Evolutionary conservation across 2,797 vertebrate genomes (phyloP).

Genomic region (Ibycter americanus): DNA sequence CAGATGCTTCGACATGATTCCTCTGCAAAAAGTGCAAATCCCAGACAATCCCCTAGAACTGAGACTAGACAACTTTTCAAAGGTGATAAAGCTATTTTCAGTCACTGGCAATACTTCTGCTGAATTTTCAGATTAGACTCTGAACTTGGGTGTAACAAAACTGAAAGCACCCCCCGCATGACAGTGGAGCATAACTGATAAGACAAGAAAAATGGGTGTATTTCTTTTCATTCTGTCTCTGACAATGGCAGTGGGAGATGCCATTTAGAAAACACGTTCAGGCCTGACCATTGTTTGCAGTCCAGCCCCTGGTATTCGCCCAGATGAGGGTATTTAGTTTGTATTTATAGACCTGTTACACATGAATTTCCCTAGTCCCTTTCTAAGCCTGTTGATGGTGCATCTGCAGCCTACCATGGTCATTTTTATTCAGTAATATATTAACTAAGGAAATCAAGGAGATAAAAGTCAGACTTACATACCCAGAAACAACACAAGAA

Average conservation of each 20-base stretch:
- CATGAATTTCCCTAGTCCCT: background rate
- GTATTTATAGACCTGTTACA: background rate
- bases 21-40: background rate
- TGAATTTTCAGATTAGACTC: background rate
- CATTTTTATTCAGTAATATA: background rate
- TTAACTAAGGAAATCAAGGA: background rate
- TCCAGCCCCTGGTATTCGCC: background rate
- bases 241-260: background rate
- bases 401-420: background rate
- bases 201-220: background rate
- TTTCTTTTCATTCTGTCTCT: background rate
- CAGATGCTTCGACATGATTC: background rate
- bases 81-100: background rate
- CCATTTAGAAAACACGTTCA: background rate
- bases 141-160: background rate
- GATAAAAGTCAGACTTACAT: background rate
- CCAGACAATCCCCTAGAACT: background rate
- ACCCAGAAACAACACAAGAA: background rate
- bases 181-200: background rate
- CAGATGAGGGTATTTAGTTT: background rate
- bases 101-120: background rate
- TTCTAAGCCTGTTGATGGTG: background rate
- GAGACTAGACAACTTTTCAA: background rate
- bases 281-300: background rate
- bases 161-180: fast-evolving